Evolutionary conservation across 30 jellyfish, hydroid and myxozoan genomes (phyloP).

Genomic region (Catostylus mosaicus): DNA sequence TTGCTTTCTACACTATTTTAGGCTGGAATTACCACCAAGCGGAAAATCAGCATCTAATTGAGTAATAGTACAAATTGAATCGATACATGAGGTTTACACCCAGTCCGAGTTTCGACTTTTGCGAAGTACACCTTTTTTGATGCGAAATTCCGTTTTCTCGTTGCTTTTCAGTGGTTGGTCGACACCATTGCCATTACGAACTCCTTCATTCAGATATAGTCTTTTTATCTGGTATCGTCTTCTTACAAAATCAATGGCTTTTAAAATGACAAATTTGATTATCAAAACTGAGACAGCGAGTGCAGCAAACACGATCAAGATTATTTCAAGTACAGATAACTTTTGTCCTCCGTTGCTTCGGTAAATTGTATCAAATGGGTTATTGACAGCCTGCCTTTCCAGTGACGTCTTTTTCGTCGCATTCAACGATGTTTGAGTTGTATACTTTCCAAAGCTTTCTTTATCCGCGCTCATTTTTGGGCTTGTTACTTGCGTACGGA

Average conservation of each 20-base stretch:
- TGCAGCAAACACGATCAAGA: slow-evolving; percentile 80
- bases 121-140: slow-evolving; percentile 64
- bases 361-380: slow-evolving; percentile 11
- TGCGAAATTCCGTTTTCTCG: slow-evolving; percentile 55
- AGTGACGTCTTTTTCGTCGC: neutral
- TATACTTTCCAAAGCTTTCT: neutral
- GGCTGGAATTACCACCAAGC: too few species aligned
- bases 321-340: slow-evolving; percentile 65
- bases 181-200: slow-evolving; percentile 12
- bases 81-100: too few species aligned
- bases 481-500: neutral
- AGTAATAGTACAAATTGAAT: too few species aligned
- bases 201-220: slow-evolving; percentile 33
- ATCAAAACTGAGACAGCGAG: slow-evolving; percentile 66
- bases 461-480: neutral
- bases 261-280: slow-evolving; percentile 62
- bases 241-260: slow-evolving; percentile 52
- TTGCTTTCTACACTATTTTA: too few species aligned
- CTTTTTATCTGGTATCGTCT: slow-evolving; percentile 69
- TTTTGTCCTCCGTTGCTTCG: slow-evolving; percentile 7
- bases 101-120: slow-evolving; percentile 65
- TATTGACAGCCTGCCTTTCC: neutral
- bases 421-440: neutral
- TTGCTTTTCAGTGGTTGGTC: slow-evolving; percentile 28
- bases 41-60: too few species aligned